Base-by-base conservation (phyloP, 2,113 vertebrate species). In the Oreotragus oreotragus region DNA sequence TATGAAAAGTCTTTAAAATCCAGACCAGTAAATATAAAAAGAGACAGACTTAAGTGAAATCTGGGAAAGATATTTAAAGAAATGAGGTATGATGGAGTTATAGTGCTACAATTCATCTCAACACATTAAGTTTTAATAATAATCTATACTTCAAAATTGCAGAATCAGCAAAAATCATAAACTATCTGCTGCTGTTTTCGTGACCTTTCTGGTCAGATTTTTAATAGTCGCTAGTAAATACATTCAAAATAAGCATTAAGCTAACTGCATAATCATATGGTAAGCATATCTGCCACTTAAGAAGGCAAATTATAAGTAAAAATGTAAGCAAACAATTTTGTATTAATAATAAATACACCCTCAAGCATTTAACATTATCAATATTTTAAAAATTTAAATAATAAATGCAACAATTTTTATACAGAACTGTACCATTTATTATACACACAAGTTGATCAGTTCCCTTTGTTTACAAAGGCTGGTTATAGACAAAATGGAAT, bases 401-500 rank as follows among this genome's bases (percentile, higher is more conserved):
- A 99, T 99, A 99, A 99, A 98, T 99, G 98, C 98, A 98, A 99
- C 98, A 99, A 98, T 99, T 99, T 99, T 99, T 99, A 99, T 99
- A 99, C 99, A 99, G 99, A 99, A 99, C 98, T 99, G 99, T 99
- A 99, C 98, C 99, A 99, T 99, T 99, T 99, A 99, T 99, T 99
- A 99, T 99, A 99, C 98, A 99, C 99, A 99, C 99, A 99, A 99
- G 98, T 99, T 99, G 99, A 99, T 99, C 98, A 98, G 98, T 98
- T 99, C 99, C 99, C 99, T 99, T 99, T 99, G 99, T 99, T 99
- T 99, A 99, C 99, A 99, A 99, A 99, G 99, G 99, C 99, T 99
- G 99, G 99, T 99, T 99, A 99, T 99, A 99, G 99, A 99, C 99
- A 99, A 99, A 99, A 99, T 99, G 99, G 99, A 99, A 99, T 99